Evolutionary conservation across 2,113 vertebrate species (phyloP).

Genomic region (Strix uralensis): DNA sequence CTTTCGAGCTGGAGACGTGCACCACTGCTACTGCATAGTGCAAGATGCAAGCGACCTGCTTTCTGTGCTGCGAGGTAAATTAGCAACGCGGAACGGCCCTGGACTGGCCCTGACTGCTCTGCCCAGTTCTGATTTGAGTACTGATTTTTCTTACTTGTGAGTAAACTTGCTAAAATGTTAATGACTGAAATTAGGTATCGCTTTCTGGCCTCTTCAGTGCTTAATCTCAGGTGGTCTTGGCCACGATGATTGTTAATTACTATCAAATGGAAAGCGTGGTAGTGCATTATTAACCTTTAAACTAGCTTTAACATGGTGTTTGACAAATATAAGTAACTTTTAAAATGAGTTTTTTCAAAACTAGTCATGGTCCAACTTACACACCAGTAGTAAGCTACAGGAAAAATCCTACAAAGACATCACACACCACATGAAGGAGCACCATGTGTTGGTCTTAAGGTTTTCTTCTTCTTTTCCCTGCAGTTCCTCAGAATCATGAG

Average conservation of each 20-base stretch:
- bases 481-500: neutral
- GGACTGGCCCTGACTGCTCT: neutral
- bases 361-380: neutral
- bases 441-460: neutral
- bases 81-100: too few species aligned
- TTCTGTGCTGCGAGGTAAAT: too few species aligned
- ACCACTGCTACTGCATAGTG: too few species aligned
- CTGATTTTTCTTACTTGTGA: neutral
- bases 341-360: neutral
- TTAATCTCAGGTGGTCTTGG: neutral
- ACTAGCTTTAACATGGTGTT: neutral
- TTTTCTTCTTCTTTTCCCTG: neutral
- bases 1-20: too few species aligned
- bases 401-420: neutral
- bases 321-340: neutral
- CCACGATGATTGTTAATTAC: neutral
- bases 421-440: rapidly evolving
- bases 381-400: neutral
- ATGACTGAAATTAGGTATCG: neutral
- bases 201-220: neutral
- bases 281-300: neutral
- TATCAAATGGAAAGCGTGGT: neutral
- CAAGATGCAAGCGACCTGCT: neutral
- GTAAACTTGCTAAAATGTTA: neutral
- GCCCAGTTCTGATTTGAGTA: neutral